These are phyloP conservation scores for Cryptocheilus praepositus DNA, from an alignment of 2,888 invertebrate genomes.

Conservation along the genomic window DNA sequence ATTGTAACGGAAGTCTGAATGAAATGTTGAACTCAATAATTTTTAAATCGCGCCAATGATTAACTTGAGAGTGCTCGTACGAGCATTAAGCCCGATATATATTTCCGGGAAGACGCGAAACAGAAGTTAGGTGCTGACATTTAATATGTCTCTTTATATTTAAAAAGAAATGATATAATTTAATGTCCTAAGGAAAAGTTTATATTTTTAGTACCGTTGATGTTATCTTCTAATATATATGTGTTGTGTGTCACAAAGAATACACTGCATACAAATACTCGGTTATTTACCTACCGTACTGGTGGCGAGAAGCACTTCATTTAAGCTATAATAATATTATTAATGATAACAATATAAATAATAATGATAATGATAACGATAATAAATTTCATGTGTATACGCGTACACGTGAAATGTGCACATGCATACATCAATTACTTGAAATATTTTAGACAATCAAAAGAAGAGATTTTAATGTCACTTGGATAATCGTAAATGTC, in stretches of 20 bases:
- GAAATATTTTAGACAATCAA: too few species aligned
- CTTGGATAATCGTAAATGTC: background rate
- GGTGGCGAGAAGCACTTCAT: too few species aligned
- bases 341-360: too few species aligned
- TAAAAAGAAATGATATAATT: slow-evolving; percentile 45
- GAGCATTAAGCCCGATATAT: too few species aligned
- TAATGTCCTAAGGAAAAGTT: slow-evolving; percentile 38
- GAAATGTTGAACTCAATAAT: background rate
- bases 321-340: too few species aligned
- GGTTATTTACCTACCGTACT: slow-evolving; percentile 17
- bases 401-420: too few species aligned
- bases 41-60: background rate
- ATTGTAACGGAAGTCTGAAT: slow-evolving; percentile 12
- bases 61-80: background rate
- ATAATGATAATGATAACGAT: too few species aligned
- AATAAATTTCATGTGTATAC: too few species aligned
- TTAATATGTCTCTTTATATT: slow-evolving; percentile 43
- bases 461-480: background rate
- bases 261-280: slow-evolving; percentile 40
- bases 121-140: slow-evolving; percentile 49
- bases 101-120: too few species aligned
- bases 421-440: too few species aligned
- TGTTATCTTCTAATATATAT: slow-evolving; percentile 37
- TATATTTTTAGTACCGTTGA: slow-evolving; percentile 57
- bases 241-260: slow-evolving; percentile 27